Base-by-base conservation (phyloP, 2,797 vertebrate species). In the Hyperoplus lanceolatus region DNA sequence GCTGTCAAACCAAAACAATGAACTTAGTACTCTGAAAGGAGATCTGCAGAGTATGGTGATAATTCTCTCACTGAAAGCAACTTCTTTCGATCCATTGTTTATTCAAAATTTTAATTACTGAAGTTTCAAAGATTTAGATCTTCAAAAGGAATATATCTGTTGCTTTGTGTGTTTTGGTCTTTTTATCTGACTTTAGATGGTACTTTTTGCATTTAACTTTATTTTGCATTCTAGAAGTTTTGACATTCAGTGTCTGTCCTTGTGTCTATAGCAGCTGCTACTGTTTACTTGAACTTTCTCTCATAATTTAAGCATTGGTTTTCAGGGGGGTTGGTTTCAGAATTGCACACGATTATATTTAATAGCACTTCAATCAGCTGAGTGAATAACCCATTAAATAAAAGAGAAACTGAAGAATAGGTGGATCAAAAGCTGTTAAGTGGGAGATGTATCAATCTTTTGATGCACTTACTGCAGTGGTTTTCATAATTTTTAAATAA, bases 1-100 rank as follows among this genome's bases (percentile, higher is more conserved):
- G 29, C 14, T 9, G 2, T 63, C 16, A 63, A 59, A 67, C 69
- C 9, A n/a, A 54, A 60, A 72, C 29, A 55, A 46, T 38, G 12
- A 48, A 13, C 45, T 50, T 3, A 73, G 65, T 38, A 50, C 0
- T 6, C 9, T 63, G 13, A 49, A 39, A 55, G 6, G 62, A 15
- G 63, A 62, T 1, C 15, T n/a, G 6, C 49, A 43, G 39, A 43
- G 18, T 43, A 14, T 21, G n/a, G 3, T 59, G 55, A 39, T 15
- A 36, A 14, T 16, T 48, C 11, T 58, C 29, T 70, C 36, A 41
- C 55, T 21, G 55, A 29, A 18, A 6, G 50, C 3, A 8, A 38
- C 53, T 7, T 50, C 16, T 39, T 49, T 14, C 18, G 10, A 38
- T 38, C 36, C 36, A 39, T 8, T 69, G 45, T n/a, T 58, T 14